These are phyloP conservation scores for Pseudomyrmex flavicornis DNA, from an alignment of 1,140 invertebrate species.

Conservation along the genomic window DNA sequence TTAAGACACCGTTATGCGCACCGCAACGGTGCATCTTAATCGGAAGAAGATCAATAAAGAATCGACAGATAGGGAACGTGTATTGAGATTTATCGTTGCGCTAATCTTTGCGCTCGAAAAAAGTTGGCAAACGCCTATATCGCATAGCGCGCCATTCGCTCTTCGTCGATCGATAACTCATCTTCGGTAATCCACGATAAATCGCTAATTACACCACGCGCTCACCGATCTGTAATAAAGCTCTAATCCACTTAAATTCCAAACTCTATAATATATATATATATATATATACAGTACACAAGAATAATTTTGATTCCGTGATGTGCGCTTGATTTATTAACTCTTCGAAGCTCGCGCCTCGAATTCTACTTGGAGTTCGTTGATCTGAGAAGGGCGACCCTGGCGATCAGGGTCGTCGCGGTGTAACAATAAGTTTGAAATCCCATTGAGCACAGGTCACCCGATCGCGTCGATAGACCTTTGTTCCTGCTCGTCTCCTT, in stretches of 20 bases:
- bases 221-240: slow-evolving; percentile 14
- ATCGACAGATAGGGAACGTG: slow-evolving; percentile 42
- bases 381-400: slow-evolving; percentile 75
- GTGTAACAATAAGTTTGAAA: slow-evolving; percentile 72
- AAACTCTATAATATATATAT: background rate
- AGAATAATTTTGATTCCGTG: background rate
- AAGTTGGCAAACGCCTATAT: background rate
- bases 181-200: slow-evolving; percentile 47
- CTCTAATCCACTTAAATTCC: slow-evolving; percentile 17
- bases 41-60: slow-evolving; percentile 44
- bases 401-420: slow-evolving; percentile 76
- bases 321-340: slow-evolving; percentile 16
- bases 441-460: slow-evolving; percentile 75
- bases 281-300: no score
- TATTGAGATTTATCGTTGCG: slow-evolving; percentile 12
- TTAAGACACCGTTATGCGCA: slow-evolving; percentile 41
- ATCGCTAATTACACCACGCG: slow-evolving; percentile 59
- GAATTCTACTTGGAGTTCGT: slow-evolving; percentile 63
- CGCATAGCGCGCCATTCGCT: slow-evolving; percentile 44
- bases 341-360: slow-evolving; percentile 53
- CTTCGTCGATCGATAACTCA: slow-evolving; percentile 31
- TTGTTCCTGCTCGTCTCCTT: slow-evolving; percentile 74
- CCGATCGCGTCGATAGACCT: slow-evolving; percentile 69
- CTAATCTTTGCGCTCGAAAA: slow-evolving; percentile 49
- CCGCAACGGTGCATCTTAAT: slow-evolving; percentile 42